Percentiles rank a stretch among this genome's conserved stretches.
Conservation (phyloP, 2,888 invertebrate genomes). For the Dione vanillae region DNA sequence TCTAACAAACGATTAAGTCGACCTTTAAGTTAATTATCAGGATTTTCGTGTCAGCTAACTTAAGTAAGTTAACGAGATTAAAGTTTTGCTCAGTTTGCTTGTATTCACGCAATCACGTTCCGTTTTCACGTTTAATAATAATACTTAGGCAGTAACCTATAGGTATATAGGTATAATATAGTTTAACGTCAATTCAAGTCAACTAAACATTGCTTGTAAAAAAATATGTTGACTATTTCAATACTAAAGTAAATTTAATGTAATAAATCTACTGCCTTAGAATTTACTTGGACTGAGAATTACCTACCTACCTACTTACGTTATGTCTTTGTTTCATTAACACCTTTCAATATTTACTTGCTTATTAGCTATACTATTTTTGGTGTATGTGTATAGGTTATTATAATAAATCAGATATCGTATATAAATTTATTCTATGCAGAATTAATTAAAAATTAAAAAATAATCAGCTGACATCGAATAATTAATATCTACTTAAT, state of each 20-base stretch:
- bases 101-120: neutral
- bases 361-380: neutral
- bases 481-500: slow-evolving; percentile 21
- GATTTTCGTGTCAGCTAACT: slow-evolving; percentile 5
- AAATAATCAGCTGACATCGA: slow-evolving; percentile 5
- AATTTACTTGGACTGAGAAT: too few species aligned
- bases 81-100: neutral
- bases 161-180: too few species aligned
- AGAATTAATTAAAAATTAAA: neutral
- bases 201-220: too few species aligned
- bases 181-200: too few species aligned
- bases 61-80: slow-evolving; percentile 16
- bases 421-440: neutral
- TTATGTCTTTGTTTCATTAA: too few species aligned
- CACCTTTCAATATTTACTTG: too few species aligned
- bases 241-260: too few species aligned
- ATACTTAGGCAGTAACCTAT: too few species aligned
- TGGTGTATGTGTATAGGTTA: neutral
- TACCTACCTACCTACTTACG: too few species aligned
- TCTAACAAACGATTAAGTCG: neutral
- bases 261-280: too few species aligned
- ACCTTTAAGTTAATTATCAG: slow-evolving; percentile 2
- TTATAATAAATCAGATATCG: neutral
- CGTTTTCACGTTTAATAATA: neutral
- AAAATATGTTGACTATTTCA: too few species aligned